Percentiles rank a stretch among this genome's conserved stretches.
phyloP scores from a whole-genome alignment of 1,140 invertebrate genomes.

The Rhopalosiphum maidis region DNA sequence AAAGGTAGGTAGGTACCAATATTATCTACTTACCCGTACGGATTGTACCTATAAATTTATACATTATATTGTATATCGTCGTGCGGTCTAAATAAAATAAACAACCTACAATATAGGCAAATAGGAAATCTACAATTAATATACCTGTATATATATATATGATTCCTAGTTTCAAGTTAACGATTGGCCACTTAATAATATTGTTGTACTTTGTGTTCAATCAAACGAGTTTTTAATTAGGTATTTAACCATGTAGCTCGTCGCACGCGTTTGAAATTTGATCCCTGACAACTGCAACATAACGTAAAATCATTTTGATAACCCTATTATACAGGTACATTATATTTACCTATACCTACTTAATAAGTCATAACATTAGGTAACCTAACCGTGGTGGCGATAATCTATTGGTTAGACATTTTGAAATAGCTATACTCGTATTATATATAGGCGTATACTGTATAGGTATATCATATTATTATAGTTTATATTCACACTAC shows the following conservation, averaged over 20 bases:
- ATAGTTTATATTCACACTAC: too few relatives aligned
- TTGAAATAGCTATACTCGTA: too few relatives aligned
- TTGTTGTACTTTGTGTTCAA: neutral
- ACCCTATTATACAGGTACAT: neutral
- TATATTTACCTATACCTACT: neutral
- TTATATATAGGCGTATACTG: too few relatives aligned
- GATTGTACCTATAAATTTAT: too few relatives aligned
- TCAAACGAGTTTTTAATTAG: neutral
- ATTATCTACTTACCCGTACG: too few relatives aligned
- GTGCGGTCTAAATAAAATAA: neutral
- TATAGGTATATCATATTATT: too few relatives aligned
- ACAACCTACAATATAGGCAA: neutral
- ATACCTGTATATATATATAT: too few relatives aligned
- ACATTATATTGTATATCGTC: neutral
- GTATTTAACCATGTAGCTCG: neutral
- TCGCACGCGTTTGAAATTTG: slow-evolving; percentile 1
- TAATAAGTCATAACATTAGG: neutral
- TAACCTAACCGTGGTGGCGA: too few relatives aligned
- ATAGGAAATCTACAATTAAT: neutral
- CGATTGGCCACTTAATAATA: neutral
- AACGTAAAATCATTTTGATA: neutral
- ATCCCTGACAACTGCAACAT: neutral
- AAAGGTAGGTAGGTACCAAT: too few relatives aligned
- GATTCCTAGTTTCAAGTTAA: neutral
- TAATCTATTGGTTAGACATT: too few relatives aligned